A percentile compares a stretch with the other conserved stretches of the same genome.
Conservation (phyloP, 2,113 vertebrate species). For the Scophthalmus maximus region DNA sequence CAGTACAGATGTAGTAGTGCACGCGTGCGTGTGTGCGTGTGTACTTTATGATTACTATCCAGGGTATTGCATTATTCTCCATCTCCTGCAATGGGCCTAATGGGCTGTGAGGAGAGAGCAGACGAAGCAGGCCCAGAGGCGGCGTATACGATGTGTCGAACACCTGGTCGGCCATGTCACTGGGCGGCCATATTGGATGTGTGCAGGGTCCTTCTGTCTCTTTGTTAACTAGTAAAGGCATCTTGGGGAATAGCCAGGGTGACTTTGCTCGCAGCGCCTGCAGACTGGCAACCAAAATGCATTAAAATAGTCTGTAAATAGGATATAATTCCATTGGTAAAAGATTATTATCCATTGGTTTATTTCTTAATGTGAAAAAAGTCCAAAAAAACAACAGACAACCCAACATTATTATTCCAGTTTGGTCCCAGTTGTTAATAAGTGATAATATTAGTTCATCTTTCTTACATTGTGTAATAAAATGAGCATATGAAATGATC, state of each 20-base stretch:
- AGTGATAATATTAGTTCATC: too few species aligned
- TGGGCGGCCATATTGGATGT: slow-evolving; percentile 54
- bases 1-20: slow-evolving; percentile 49
- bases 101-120: slow-evolving; percentile 71
- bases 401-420: too few species aligned
- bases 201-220: slow-evolving; percentile 55
- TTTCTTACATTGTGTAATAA: too few species aligned
- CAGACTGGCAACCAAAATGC: background rate
- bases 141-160: slow-evolving; percentile 64
- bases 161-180: slow-evolving; percentile 75
- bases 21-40: slow-evolving; percentile 9
- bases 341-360: too few species aligned
- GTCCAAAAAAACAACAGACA: too few species aligned
- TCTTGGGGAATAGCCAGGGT: background rate
- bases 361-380: background rate
- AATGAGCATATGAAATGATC: too few species aligned
- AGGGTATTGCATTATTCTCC: slow-evolving; percentile 60
- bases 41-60: slow-evolving; percentile 44
- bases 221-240: slow-evolving; percentile 54
- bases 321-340: background rate
- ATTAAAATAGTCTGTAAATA: background rate
- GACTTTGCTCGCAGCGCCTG: slow-evolving; percentile 16
- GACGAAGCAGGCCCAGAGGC: slow-evolving; percentile 68
- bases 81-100: slow-evolving; percentile 66
- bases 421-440: too few species aligned